These are phyloP conservation scores for Nematolebias whitei DNA, from an alignment of 2,113 vertebrate species.

Conservation along the genomic window DNA sequence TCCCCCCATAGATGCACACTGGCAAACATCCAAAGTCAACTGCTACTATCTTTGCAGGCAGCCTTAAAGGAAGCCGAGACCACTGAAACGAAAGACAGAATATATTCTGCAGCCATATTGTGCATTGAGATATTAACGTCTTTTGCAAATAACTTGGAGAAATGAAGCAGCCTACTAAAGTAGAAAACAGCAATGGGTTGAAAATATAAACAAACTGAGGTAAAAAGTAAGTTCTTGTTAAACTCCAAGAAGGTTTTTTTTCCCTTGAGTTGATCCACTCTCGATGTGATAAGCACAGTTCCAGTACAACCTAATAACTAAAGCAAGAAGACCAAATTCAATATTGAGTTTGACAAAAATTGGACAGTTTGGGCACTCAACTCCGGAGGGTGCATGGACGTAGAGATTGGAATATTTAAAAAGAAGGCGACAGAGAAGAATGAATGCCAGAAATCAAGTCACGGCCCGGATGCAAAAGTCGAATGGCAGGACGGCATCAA, in stretches of 20 bases:
- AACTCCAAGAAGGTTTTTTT: slow-evolving; percentile 33
- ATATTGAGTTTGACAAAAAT: slow-evolving; percentile 63
- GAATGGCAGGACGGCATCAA: slow-evolving; percentile 58
- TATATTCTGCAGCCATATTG: slow-evolving; percentile 66
- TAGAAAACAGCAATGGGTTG: slow-evolving; percentile 48
- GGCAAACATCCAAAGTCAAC: slow-evolving; percentile 68
- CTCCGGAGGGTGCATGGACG: slow-evolving; percentile 54
- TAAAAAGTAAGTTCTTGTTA: slow-evolving; percentile 59
- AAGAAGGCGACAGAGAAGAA: slow-evolving; percentile 59
- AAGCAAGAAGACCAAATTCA: slow-evolving; percentile 34
- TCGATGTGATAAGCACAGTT: slow-evolving; percentile 48
- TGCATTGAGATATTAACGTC: slow-evolving; percentile 76
- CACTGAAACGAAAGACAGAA: slow-evolving; percentile 71
- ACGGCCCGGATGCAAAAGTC: slow-evolving; percentile 42
- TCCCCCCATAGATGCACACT: slow-evolving; percentile 64
- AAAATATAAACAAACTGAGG: slow-evolving; percentile 69
- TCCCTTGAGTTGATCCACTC: slow-evolving; percentile 34
- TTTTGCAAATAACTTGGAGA: slow-evolving; percentile 73
- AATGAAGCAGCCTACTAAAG: slow-evolving; percentile 63
- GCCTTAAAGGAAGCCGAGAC: slow-evolving; percentile 66
- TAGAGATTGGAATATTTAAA: slow-evolving; percentile 63
- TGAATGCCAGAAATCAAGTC: slow-evolving; percentile 50
- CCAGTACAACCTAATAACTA: slow-evolving; percentile 36
- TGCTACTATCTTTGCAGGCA: slow-evolving; percentile 69
- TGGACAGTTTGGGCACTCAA: slow-evolving; percentile 56